These are phyloP conservation scores for Neolamprologus sp. DNA, from an alignment of 2,113 vertebrate species.

Conservation along the genomic window DNA sequence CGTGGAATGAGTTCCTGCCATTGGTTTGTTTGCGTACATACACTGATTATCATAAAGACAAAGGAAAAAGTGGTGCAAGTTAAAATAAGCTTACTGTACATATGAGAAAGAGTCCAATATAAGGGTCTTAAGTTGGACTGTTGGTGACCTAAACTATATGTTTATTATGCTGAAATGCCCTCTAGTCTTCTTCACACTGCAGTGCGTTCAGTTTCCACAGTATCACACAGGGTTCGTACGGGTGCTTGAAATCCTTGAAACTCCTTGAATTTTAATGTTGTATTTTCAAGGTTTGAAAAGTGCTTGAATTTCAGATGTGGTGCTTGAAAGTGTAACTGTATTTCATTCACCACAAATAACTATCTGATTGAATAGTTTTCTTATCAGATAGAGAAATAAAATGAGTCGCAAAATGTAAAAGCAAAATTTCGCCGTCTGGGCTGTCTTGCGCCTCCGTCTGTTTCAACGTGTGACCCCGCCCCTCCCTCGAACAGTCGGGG, in stretches of 20 bases:
- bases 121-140: neutral
- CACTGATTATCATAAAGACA: neutral
- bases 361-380: no score
- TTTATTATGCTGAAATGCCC: neutral
- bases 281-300: no score
- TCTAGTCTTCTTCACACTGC: neutral
- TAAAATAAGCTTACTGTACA: neutral
- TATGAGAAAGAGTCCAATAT: neutral
- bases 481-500: no score
- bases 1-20: neutral
- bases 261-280: no score
- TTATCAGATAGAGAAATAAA: no score
- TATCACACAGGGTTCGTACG: neutral
- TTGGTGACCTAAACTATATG: neutral
- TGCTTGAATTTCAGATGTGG: no score
- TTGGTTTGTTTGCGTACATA: neutral
- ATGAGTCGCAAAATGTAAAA: no score
- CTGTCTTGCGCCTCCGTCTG: rapidly evolving
- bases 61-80: neutral
- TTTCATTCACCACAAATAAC: no score
- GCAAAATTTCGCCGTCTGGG: rapidly evolving
- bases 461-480: no score
- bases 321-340: no score
- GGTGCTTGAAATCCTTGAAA: no score
- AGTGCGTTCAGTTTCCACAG: neutral